Conservation (phyloP, 1,140 invertebrate species). For the Lucilia sericata region DNA sequence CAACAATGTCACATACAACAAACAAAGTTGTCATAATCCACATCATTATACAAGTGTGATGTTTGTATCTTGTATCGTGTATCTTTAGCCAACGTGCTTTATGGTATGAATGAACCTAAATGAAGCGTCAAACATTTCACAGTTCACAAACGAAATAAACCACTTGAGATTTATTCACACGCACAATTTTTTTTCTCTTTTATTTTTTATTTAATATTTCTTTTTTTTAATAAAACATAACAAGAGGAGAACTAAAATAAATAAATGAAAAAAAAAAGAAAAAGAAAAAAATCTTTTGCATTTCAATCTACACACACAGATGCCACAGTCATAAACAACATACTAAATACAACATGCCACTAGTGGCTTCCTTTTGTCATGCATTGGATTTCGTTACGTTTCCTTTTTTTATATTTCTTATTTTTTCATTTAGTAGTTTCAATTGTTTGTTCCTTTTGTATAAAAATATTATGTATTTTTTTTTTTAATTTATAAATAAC, state of each 20-base stretch:
- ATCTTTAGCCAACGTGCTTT: conserved; percentile 19
- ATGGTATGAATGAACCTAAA: conserved; percentile 40
- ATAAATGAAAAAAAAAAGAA: background rate
- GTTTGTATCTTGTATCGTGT: background rate
- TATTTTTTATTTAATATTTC: background rate
- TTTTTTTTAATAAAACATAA: background rate
- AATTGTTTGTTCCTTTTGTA: background rate
- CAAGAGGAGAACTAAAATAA: background rate
- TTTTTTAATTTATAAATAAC: conserved; percentile 13
- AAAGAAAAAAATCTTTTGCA: conserved; percentile 4
- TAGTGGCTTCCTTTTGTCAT: conserved; percentile 12
- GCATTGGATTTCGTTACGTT: background rate
- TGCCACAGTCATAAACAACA: background rate
- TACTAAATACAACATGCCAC: conserved; percentile 13
- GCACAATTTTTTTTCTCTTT: conserved; percentile 14
- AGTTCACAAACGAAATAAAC: conserved; percentile 4
- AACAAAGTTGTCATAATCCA: conserved; percentile 10
- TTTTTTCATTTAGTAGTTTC: conserved; percentile 11
- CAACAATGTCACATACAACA: background rate
- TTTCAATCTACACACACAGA: background rate
- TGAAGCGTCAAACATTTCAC: conserved; percentile 30
- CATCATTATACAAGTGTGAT: conserved; percentile 22
- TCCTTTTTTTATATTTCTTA: background rate
- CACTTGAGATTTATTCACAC: conserved; percentile 44
- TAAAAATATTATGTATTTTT: background rate